Base-by-base conservation (phyloP, 2,113 vertebrate genomes). In the Oryzias curvinotus region DNA sequence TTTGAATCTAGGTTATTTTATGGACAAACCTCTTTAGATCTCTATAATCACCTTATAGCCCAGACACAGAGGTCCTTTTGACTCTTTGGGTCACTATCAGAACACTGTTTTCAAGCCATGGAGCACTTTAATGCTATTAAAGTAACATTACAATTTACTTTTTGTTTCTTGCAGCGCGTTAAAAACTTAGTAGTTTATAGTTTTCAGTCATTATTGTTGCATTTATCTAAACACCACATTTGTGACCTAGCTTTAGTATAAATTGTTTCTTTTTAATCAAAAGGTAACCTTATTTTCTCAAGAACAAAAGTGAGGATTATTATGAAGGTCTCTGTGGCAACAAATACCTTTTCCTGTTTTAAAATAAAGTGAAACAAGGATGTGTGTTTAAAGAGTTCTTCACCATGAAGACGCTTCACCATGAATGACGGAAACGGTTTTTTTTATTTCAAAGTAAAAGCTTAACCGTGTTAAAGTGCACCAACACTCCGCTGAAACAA, bases 401-500 rank as follows among this genome's bases (percentile, higher is more conserved):
- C 21, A 23, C 21, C 21, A 23, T 2, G 21, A 23, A 36, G 8
- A 36, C 36, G 12, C 36, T 36, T 36, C 12, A 4, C 13, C 5
- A 58, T 43, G 4, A 62, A n/a, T 14, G 69, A 26, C 41, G 68
- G 69, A 76, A 60, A 7, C 14, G 13, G 3, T 4, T 4, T n/a
- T 14, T 0, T 41, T 0, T 1, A 1, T 3, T 68, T 78, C 71
- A 83, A 78, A 81, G 59, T 83, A 85, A 85, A 77, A 74, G 62
- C 21, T 53, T 18, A 3, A 1, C 12, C 10, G 19, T 42, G 19
- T 43, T 30, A n/a, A 36, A n/a, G 17, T 54, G 7, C 36, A 28
- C 5, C 4, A 7, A 28, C 26, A 28, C 26, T 23, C 2, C 5
- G 4, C 26, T 28, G 4, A 28, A 5, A 28, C 5, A 28, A 5